Base-by-base conservation (phyloP, 2,888 invertebrate species). In the Lepidonotus clava region DNA sequence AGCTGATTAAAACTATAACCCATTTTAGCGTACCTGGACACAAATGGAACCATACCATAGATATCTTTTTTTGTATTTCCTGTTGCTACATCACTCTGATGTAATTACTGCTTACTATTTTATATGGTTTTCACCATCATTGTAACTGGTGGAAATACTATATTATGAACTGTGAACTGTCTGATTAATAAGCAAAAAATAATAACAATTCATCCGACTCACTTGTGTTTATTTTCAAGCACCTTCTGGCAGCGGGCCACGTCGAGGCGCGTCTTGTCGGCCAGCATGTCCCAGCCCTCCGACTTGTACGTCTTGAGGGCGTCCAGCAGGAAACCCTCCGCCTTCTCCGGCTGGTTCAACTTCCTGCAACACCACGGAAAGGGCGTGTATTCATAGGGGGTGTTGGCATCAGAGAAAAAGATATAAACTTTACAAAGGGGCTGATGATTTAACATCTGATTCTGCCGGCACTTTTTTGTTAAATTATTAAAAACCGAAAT, bases 311-410 rank as follows among this genome's bases (percentile, higher is more conserved):
- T 97, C 85, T 97, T 96, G 38, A 98, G 94, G 0, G 98, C 96
- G 92, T 98, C 98, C 84, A 96, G 96, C 0, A 98, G 95, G 94
- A 98, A 98, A 0, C 97, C 97, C 4, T 97, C 97, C 0, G 98
- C 97, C 94, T 98, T 98, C 90, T 97, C 96, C 0, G 97, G 97
- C 93, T 94, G 93, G 8, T 92, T 92, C 28, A 93, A 90, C 88
- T 93, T 93, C 93, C 95, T 95, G 88, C 2, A 34, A 71, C 8
- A 51, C 14, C 53, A 51, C 53, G 53, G 14, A 18, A n/a, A 51
- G n/a, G 53, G 14, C 53, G n/a, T 51, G 14, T 51, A 18, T 51
- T 51, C 14, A 51, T 14, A n/a, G 14, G 14, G 53, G 14, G 53
- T 14, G 14, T 51, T 14, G 53, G 53, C 53, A 51, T 18, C 21